A percentile compares a stretch with the other conserved stretches of the same genome.
Conservation (phyloP, 2,797 vertebrate genomes). For the Sardinella longiceps region DNA sequence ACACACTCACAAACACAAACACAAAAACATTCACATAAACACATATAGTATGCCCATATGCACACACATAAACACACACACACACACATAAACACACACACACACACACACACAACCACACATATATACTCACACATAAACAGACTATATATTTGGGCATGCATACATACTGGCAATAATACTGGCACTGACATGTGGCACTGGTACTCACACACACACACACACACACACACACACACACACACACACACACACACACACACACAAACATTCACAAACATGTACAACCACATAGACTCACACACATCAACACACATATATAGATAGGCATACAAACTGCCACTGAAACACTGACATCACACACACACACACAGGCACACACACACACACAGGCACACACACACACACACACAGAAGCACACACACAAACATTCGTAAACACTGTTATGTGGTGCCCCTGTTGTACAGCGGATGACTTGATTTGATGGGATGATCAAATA, state of each 20-base stretch:
- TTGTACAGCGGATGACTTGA: not conserved
- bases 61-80: not conserved
- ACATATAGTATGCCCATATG: too few species aligned
- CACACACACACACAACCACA: not conserved
- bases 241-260: constrained; percentile 7
- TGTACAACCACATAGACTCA: too few species aligned
- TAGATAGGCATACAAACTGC: too few species aligned
- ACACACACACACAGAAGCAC: not conserved
- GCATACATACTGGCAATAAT: too few species aligned
- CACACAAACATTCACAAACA: too few species aligned
- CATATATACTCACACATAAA: constrained; percentile 22
- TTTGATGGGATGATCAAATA: not conserved
- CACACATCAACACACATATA: too few species aligned
- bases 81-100: not conserved
- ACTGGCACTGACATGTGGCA: too few species aligned
- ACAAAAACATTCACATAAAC: constrained; percentile 4
- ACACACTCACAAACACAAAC: constrained; percentile 10
- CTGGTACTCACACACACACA: too few species aligned
- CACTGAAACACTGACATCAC: too few species aligned
- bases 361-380: not conserved
- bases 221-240: constrained; percentile 14
- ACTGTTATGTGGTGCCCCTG: not conserved
- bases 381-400: constrained; percentile 33
- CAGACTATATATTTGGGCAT: too few species aligned
- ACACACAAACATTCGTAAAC: not conserved